These are phyloP conservation scores for Unio delphinus DNA, from an alignment of 2,888 invertebrate species.

Conservation along the genomic window DNA sequence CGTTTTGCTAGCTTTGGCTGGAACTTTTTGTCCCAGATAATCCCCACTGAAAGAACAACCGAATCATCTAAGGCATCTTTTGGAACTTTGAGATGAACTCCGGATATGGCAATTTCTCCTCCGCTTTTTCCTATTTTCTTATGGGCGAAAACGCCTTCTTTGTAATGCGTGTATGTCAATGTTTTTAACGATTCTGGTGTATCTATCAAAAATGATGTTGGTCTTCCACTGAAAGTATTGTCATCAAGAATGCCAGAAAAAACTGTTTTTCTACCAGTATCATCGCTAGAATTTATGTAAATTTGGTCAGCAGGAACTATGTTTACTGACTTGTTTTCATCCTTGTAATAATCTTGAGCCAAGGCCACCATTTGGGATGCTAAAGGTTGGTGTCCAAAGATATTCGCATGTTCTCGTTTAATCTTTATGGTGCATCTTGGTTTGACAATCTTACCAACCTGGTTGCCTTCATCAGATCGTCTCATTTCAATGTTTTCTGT, in stretches of 20 bases:
- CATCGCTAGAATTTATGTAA: constrained; percentile 14
- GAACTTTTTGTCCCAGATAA: constrained; percentile 33
- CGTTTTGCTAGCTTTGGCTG: constrained; percentile 24
- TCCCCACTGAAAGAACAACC: constrained; percentile 30
- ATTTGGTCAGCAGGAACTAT: constrained; percentile 27
- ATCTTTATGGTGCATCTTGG: constrained; percentile 14
- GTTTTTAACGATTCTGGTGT: neutral
- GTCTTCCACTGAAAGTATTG: constrained; percentile 11
- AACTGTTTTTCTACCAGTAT: neutral
- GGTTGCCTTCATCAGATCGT: constrained; percentile 2
- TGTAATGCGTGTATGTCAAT: constrained; percentile 7
- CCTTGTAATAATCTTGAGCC: constrained; percentile 25
- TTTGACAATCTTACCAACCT: neutral
- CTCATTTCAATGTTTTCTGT: neutral
- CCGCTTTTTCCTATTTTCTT: constrained; percentile 30
- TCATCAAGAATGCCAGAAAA: no score
- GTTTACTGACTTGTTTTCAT: constrained; percentile 7
- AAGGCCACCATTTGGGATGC: constrained; percentile 22
- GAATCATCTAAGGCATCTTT: constrained; percentile 22
- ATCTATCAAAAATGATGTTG: constrained; percentile 28
- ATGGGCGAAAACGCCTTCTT: constrained; percentile 40
- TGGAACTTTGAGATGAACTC: constrained; percentile 36
- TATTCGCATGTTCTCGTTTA: constrained; percentile 15
- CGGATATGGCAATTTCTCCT: constrained; percentile 27
- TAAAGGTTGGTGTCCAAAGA: constrained; percentile 21